Conservation (phyloP, 2,888 invertebrate genomes). For the Tineola bisselliella region DNA sequence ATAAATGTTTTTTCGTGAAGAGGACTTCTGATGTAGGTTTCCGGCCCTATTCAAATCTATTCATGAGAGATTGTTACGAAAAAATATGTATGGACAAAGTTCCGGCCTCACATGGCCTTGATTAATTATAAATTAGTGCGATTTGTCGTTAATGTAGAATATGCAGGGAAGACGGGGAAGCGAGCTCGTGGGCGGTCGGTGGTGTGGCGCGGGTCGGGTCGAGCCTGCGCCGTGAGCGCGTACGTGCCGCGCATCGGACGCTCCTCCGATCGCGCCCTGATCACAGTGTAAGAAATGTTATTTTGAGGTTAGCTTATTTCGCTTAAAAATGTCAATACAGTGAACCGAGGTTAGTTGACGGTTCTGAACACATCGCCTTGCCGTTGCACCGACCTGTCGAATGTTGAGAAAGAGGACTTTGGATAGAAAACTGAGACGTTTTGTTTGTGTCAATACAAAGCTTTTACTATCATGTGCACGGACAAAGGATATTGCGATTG, state of each 20-base stretch:
- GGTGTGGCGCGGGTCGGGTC: slow-evolving; percentile 29
- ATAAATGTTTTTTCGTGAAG: background rate
- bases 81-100: background rate
- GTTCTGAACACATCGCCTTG: slow-evolving; percentile 29
- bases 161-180: slow-evolving; percentile 4
- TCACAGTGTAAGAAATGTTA: slow-evolving; percentile 59
- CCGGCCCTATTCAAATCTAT: background rate
- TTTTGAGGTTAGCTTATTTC: slow-evolving; percentile 59
- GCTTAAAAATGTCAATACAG: slow-evolving; percentile 32
- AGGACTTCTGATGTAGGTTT: slow-evolving; percentile 3
- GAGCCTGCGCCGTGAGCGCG: slow-evolving; percentile 19
- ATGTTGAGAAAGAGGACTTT: slow-evolving; percentile 62
- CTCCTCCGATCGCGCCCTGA: slow-evolving; percentile 52
- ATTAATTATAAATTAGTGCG: slow-evolving; percentile 8
- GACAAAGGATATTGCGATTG: slow-evolving; percentile 44
- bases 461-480: slow-evolving; percentile 64
- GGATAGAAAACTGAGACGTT: slow-evolving; percentile 58
- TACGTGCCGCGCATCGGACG: slow-evolving; percentile 37
- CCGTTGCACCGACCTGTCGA: slow-evolving; percentile 42
- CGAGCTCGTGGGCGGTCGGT: slow-evolving; percentile 15
- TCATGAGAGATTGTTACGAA: background rate
- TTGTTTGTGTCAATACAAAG: slow-evolving; percentile 67
- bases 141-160: background rate
- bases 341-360: slow-evolving; percentile 36
- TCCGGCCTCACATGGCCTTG: background rate